These are phyloP conservation scores for Etia nguti DNA, from an alignment of 2,113 vertebrate genomes.

Conservation along the genomic window DNA sequence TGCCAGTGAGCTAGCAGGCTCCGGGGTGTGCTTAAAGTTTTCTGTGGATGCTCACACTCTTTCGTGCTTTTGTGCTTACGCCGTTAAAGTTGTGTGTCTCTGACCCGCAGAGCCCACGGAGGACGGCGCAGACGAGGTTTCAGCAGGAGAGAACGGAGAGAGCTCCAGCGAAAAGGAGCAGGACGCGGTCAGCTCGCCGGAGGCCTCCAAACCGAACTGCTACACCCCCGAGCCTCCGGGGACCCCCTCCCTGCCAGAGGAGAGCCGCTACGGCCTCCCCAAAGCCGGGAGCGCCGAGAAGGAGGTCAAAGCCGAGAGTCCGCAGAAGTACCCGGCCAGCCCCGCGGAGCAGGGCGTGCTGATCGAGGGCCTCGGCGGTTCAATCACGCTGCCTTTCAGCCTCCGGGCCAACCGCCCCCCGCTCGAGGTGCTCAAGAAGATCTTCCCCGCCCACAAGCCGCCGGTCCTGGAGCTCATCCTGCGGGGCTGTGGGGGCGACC, in stretches of 20 bases:
- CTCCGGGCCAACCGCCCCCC: constrained; percentile 91
- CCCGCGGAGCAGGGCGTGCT: constrained; percentile 80
- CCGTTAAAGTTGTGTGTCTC: not conserved
- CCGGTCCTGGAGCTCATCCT: constrained; percentile 93
- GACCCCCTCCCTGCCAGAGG: constrained; percentile 78
- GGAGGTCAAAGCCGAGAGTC: constrained; percentile 76
- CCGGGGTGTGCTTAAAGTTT: accelerated
- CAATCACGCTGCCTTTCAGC: constrained; percentile 87
- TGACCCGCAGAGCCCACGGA: constrained; percentile 77
- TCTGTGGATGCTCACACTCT: not conserved
- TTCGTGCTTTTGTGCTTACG: not conserved
- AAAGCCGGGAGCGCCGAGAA: constrained; percentile 71
- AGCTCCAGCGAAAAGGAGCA: constrained; percentile 89
- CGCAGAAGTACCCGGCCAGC: constrained; percentile 76
- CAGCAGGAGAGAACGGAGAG: constrained; percentile 77
- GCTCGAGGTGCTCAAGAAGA: constrained; percentile 92
- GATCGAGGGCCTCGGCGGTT: constrained; percentile 87
- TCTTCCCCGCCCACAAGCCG: constrained; percentile 94
- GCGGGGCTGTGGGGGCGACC: constrained; percentile 90
- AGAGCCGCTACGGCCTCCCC: constrained; percentile 73
- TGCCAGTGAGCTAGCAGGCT: accelerated
- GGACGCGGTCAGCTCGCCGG: constrained; percentile 86
- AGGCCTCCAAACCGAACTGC: constrained; percentile 82
- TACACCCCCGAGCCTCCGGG: constrained; percentile 85
- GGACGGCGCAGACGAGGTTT: constrained; percentile 78